Conservation (phyloP, 1,140 invertebrate species). For the Drosophila micromelanica region DNA sequence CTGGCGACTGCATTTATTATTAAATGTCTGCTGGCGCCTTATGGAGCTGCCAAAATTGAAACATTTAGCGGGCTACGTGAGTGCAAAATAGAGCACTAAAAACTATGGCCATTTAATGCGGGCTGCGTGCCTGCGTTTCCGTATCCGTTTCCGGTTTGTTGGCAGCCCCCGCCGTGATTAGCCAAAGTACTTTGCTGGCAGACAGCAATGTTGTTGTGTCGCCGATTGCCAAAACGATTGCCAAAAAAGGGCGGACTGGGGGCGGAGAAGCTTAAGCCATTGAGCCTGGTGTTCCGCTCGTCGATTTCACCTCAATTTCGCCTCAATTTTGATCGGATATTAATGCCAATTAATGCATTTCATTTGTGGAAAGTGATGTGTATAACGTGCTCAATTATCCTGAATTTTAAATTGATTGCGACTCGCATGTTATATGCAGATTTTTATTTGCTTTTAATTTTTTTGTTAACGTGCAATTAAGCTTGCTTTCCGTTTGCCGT, state of each 20-base stretch:
- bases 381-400: conserved; percentile 40
- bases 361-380: conserved; percentile 22
- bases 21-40: conserved; percentile 66
- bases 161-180: conserved; percentile 61
- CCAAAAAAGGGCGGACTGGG: no score
- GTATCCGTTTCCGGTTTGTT: conserved; percentile 45
- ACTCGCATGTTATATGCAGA: conserved; percentile 25
- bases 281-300: neutral
- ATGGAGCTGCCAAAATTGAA: conserved; percentile 78
- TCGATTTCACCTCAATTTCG: conserved; percentile 4
- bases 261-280: no score
- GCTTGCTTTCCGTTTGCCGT: conserved; percentile 36
- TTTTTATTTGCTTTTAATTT: conserved; percentile 46
- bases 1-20: conserved; percentile 65
- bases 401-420: conserved; percentile 38
- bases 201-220: conserved; percentile 23
- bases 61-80: conserved; percentile 69
- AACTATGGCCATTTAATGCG: conserved; percentile 21
- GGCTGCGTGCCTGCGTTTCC: conserved; percentile 57
- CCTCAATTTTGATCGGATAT: conserved; percentile 3
- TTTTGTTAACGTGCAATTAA: conserved; percentile 73
- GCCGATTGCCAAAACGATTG: neutral
- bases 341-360: conserved; percentile 11
- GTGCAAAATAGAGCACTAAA: conserved; percentile 10
- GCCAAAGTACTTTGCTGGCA: conserved; percentile 64